Base-by-base conservation (phyloP, 2,113 vertebrate species). In the Tapirus terrestris region DNA sequence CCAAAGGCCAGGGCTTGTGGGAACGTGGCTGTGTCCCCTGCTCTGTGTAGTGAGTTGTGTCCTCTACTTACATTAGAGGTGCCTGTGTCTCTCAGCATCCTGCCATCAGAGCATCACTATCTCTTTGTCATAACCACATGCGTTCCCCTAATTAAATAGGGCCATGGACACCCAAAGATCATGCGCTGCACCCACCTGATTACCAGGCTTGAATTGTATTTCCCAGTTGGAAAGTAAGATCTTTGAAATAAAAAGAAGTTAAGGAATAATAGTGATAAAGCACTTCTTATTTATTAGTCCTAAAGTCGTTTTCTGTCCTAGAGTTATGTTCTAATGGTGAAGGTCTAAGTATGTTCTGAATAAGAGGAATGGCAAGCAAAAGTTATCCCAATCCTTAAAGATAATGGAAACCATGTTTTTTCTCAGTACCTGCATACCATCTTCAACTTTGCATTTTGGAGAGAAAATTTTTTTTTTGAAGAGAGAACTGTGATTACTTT, bases 381-480 rank as follows among this genome's bases (percentile, higher is more conserved):
- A 27, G 68, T 11, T 21, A 65, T 90, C 63, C 67, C 91, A 20
- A 33, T 39, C 10, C 5, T 86, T 93, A 79, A 3, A 45, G 53
- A 89, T 31, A 31, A 63, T 39, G 36, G 16, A 84, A 93, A 76
- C 8, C n/a, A 5, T 79, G 61, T 43, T 63, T 93, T 63, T 93
- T 77, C 53, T 85, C 8, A 58, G 76, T 31, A 48, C 43, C 27
- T 27, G 8, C 45, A 27, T 58, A 39, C 29, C n/a, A 18, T 13
- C 60, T 95, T 96, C 68, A 75, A n/a, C n/a, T 92, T 87, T n/a
- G 31, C 16, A 21, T 80, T 80, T 94, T 88, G 1, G 7, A 75
- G n/a, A 79, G 33, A 48, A 48, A 56, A 56, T n/a, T 9, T 1
- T 10, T 65, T 79, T 89, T 84, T 1, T 21, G 3, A n/a, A 53